Conservation (phyloP, 1,140 invertebrate genomes). For the Drosophila micromelanica region DNA sequence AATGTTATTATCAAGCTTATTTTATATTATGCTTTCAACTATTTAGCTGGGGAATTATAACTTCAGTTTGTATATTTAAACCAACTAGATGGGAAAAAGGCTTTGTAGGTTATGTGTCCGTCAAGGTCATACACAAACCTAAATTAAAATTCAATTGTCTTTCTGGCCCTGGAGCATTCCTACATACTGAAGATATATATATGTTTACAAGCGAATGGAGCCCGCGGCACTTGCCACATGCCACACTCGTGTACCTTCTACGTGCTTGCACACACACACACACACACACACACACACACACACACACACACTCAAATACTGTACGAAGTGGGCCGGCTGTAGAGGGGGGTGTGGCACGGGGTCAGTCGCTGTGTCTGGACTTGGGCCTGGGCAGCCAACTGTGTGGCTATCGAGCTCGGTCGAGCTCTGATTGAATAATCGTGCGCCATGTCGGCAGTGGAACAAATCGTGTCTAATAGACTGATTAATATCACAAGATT, state of each 20-base stretch:
- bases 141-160: slow-evolving; percentile 1
- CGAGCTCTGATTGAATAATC: slow-evolving; percentile 74
- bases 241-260: slow-evolving; percentile 27
- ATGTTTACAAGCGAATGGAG: slow-evolving; percentile 1
- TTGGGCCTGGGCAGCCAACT: slow-evolving; percentile 57
- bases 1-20: too few relatives aligned
- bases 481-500: slow-evolving; percentile 81
- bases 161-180: not conserved
- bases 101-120: not conserved
- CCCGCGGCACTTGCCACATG: slow-evolving; percentile 33
- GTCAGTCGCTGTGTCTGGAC: not conserved
- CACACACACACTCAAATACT: not conserved
- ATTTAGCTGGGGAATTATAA: too few relatives aligned
- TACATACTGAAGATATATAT: too few relatives aligned
- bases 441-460: slow-evolving; percentile 57
- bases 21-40: too few relatives aligned
- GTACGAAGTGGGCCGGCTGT: not conserved
- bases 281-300: not conserved
- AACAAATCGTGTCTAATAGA: slow-evolving; percentile 81
- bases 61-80: not conserved
- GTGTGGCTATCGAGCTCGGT: slow-evolving; percentile 33
- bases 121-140: slow-evolving; percentile 36
- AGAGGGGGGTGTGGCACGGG: not conserved
- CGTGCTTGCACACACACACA: slow-evolving; percentile 6
- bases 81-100: not conserved